Percentiles rank a stretch among this genome's conserved stretches.
Evolutionary conservation across 2,888 invertebrate genomes (phyloP).

Genomic region (Xanthia icteritia): DNA sequence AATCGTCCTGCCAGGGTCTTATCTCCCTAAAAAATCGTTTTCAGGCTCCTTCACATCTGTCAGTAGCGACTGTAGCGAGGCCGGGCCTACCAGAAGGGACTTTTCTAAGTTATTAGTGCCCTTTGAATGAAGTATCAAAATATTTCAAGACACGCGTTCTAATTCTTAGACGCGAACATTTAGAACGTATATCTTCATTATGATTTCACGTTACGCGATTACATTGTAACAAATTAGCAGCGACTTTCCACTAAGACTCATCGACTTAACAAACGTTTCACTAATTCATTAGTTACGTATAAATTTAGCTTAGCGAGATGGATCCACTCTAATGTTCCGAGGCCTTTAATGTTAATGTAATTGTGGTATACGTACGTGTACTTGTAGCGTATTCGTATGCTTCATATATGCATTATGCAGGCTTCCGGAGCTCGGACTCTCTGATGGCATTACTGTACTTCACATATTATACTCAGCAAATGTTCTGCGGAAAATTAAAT

Average conservation of each 20-base stretch:
- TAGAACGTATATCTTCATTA: constrained; percentile 15
- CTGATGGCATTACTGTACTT: constrained; percentile 68
- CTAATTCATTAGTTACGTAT: constrained; percentile 46
- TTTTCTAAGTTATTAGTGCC: constrained; percentile 32
- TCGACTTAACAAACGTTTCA: constrained; percentile 33
- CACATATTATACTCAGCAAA: constrained; percentile 55
- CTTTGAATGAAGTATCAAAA: constrained; percentile 36
- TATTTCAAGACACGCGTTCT: constrained; percentile 17
- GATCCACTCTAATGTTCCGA: constrained; percentile 36
- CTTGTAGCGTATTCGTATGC: constrained; percentile 60
- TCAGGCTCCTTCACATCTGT: constrained; percentile 34
- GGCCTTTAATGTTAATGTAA: constrained; percentile 52
- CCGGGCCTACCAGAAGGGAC: constrained; percentile 22
- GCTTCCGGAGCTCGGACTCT: constrained; percentile 68
- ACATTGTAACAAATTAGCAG: constrained; percentile 40
- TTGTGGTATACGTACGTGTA: constrained; percentile 46
- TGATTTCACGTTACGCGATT: constrained; percentile 26
- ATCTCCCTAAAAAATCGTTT: constrained; percentile 49
- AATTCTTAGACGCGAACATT: neutral
- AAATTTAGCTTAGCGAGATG: constrained; percentile 26
- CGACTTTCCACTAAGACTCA: constrained; percentile 25
- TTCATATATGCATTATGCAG: constrained; percentile 72
- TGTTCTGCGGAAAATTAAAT: constrained; percentile 58
- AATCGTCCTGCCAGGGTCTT: constrained; percentile 23
- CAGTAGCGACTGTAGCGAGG: constrained; percentile 30